Base-by-base conservation (phyloP, 2,797 vertebrate genomes). In the Anguilla pacifica region DNA sequence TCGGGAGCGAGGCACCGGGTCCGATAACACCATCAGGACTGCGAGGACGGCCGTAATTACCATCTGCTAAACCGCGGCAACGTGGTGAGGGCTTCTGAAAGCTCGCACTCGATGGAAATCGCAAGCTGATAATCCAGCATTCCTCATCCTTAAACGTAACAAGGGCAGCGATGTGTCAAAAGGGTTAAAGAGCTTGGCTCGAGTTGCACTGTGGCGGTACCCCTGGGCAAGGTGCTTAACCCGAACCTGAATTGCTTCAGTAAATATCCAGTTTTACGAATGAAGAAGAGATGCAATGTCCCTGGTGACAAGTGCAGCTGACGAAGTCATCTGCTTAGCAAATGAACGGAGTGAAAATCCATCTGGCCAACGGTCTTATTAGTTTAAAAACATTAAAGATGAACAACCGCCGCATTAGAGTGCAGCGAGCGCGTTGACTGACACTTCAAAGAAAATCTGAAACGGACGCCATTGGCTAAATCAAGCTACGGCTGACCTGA, bases 61-160 rank as follows among this genome's bases (percentile, higher is more conserved):
- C 22, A 53, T 43, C 64, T 43, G 61, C 15, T 46, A 35, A 84
- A 70, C 19, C n/a, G 35, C n/a, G 85, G 43, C 64, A 86, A 86
- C 74, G 43, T 74, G 64, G 53, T 86, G 31, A 67, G 49, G 64
- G 74, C 85, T 72, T 74, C 64, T 51, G 28, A 86, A 86, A 70
- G 64, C 15, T 72, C 85, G 51, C 35, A 77, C 31, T 35, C 28
- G 35, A 15, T 39, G 5, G 35, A 77, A 77, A 77, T 13, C 39
- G 4, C 53, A 28, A 10, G 49, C 64, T 22, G 6, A n/a, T 49
- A 74, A 25, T n/a, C 77, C 43, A 9, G 6, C 77, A n/a, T 49
- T 81, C 31, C 43, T 77, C 43, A 77, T 35, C 35, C 72, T 17
- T 6, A 77, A 77, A 77, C 4, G 43, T 81, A n/a, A 46, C 13